Percentiles rank a stretch among this genome's conserved stretches.
phyloP scores from a whole-genome alignment of 2,797 vertebrate genomes.

The Sus cebifrons region DNA sequence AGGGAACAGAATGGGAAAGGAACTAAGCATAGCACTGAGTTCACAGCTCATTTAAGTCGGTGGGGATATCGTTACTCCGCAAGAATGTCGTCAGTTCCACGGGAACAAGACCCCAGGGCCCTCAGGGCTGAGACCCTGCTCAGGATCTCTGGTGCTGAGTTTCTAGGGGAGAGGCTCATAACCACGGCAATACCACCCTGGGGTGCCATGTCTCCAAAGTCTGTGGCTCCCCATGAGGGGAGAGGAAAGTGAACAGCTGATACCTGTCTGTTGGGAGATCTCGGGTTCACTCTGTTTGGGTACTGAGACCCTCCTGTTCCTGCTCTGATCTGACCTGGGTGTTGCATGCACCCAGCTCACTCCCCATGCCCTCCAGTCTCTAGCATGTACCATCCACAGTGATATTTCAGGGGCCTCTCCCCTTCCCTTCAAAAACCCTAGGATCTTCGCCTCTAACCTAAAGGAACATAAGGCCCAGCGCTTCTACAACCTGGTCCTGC shows the following conservation, averaged over 20 bases:
- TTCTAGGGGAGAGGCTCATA: neutral
- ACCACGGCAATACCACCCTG: neutral
- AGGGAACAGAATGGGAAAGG: no score
- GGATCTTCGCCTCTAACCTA: conserved; percentile 98
- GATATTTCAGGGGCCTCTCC: neutral
- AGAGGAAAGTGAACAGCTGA: neutral
- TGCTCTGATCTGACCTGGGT: neutral
- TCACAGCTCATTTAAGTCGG: no score
- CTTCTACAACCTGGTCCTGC: conserved; percentile 97
- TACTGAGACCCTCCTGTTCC: neutral
- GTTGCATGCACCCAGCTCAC: neutral
- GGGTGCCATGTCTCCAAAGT: neutral
- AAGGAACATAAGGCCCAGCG: conserved; percentile 98
- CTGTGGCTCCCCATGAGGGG: neutral
- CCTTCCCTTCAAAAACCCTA: conserved; percentile 81
- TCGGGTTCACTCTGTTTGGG: neutral
- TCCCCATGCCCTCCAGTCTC: neutral
- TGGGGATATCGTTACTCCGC: no score
- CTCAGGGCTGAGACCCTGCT: neutral
- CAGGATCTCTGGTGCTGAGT: neutral
- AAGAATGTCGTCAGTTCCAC: no score
- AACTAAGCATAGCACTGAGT: no score
- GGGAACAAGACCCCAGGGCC: no score
- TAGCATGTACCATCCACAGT: neutral
- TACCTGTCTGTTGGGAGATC: neutral